phyloP scores from a whole-genome alignment of 2,113 vertebrate genomes.

The Solenodon paradoxus region DNA sequence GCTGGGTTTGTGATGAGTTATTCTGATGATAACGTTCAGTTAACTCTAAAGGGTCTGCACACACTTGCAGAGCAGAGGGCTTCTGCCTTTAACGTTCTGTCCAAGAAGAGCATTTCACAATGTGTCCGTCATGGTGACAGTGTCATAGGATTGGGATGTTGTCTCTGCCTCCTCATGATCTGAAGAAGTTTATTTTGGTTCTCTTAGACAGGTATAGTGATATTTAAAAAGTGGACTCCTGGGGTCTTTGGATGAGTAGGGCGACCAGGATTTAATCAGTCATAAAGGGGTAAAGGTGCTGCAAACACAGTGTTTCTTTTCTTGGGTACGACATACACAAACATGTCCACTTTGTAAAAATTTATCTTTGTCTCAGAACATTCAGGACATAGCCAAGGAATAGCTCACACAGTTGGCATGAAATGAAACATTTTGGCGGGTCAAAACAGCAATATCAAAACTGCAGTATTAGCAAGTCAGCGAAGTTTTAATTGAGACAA shows the following conservation, averaged over 20 bases:
- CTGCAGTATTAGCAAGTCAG: too few species aligned
- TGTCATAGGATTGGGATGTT: not conserved
- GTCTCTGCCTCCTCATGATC: fast-evolving
- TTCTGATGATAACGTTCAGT: not conserved
- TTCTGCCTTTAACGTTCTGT: conserved; percentile 32
- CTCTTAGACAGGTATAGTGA: not conserved
- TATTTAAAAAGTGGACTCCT: not conserved
- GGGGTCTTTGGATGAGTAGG: not conserved
- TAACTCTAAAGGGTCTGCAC: not conserved
- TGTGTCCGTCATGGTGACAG: not conserved
- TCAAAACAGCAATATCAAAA: too few species aligned
- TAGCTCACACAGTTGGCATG: too few species aligned
- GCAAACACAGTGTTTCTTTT: not conserved
- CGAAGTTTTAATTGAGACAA: too few species aligned
- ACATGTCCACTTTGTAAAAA: not conserved
- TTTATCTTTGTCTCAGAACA: too few species aligned
- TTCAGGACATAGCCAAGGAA: too few species aligned
- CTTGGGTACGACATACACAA: not conserved
- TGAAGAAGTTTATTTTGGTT: not conserved
- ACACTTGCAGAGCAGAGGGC: not conserved
- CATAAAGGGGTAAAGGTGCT: too few species aligned
- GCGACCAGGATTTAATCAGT: too few species aligned
- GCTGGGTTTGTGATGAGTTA: not conserved
- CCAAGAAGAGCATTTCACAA: not conserved
- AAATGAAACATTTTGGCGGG: too few species aligned